Conservation (phyloP, 2,797 vertebrate genomes). For the Garrulus glandarius region DNA sequence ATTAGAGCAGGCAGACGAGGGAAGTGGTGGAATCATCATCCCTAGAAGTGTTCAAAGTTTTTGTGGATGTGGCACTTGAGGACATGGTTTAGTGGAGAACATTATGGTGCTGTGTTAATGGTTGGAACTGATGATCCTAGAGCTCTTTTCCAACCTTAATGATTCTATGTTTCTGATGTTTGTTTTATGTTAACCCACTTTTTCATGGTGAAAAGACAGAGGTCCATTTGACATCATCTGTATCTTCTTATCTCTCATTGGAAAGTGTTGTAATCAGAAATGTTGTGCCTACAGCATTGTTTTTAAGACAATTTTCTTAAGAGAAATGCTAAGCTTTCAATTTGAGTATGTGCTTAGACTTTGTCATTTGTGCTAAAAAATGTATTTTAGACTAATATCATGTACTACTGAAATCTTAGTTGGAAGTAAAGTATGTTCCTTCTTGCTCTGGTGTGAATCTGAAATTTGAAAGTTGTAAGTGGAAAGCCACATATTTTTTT, state of each 20-base stretch:
- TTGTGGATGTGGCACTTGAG: too few relatives aligned
- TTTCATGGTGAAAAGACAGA: neutral
- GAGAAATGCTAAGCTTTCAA: neutral
- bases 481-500: neutral
- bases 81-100: neutral
- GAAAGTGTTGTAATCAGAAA: neutral
- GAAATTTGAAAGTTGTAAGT: neutral
- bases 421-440: neutral
- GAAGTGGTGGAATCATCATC: neutral
- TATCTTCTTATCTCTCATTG: neutral
- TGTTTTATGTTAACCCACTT: neutral
- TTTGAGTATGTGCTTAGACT: neutral
- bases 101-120: neutral
- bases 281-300: neutral
- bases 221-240: neutral
- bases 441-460: neutral
- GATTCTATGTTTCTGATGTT: neutral
- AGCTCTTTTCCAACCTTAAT: neutral
- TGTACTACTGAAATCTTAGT: neutral
- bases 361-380: neutral
- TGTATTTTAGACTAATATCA: neutral
- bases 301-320: neutral
- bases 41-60: neutral
- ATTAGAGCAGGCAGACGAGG: neutral
- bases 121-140: neutral